These are phyloP conservation scores for Probosciger aterrimus DNA, from an alignment of 2,113 vertebrate species.

Conservation along the genomic window DNA sequence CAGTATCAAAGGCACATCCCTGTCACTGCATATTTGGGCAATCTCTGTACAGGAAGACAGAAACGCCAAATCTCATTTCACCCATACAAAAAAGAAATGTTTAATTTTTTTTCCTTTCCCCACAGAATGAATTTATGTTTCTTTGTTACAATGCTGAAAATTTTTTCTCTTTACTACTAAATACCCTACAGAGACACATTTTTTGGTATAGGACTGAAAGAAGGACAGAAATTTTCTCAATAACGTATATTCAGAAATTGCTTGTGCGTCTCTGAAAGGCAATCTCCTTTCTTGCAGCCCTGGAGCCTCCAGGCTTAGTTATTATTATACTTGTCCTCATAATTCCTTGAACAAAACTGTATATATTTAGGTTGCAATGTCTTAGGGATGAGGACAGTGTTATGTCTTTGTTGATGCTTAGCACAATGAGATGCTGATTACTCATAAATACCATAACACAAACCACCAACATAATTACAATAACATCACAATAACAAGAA, in stretches of 20 bases:
- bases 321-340: background rate
- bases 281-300: background rate
- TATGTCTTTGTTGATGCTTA: background rate
- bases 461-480: background rate
- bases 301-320: background rate
- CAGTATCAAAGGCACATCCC: background rate
- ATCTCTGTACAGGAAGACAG: background rate
- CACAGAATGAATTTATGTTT: background rate
- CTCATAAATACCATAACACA: background rate
- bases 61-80: background rate
- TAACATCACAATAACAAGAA: constrained; percentile 6
- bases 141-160: background rate
- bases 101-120: background rate
- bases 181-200: background rate
- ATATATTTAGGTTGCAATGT: background rate
- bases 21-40: background rate
- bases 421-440: background rate
- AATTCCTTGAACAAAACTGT: background rate
- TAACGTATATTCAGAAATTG: background rate
- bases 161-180: background rate
- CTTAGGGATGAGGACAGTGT: background rate
- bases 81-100: background rate
- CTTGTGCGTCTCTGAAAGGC: background rate
- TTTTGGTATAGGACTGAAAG: background rate
- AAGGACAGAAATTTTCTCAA: background rate